These are phyloP conservation scores for Drepana arcuata DNA, from an alignment of 1,140 invertebrate species.

Conservation along the genomic window DNA sequence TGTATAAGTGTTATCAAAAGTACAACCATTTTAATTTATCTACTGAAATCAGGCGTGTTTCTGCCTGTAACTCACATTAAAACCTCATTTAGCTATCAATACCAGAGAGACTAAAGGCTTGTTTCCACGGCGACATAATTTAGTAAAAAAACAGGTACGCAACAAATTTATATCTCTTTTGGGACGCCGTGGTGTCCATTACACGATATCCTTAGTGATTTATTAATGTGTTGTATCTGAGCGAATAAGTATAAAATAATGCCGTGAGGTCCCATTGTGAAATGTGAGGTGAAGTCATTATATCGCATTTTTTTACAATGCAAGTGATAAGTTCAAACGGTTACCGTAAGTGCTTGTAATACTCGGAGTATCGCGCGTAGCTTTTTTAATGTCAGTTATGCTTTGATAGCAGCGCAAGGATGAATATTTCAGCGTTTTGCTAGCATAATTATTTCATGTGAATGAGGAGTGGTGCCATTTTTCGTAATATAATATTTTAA, in stretches of 20 bases:
- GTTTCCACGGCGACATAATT: constrained; percentile 30
- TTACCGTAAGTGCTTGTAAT: neutral
- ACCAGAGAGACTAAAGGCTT: constrained; percentile 6
- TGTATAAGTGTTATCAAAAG: too few species aligned
- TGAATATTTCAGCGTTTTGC: neutral
- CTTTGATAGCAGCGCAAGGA: too few species aligned
- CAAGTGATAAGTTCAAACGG: neutral
- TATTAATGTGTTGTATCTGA: constrained; percentile 30
- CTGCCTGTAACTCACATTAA: too few species aligned
- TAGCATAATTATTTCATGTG: neutral
- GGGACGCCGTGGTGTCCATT: constrained; percentile 38
- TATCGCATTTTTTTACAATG: neutral
- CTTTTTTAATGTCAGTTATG: too few species aligned
- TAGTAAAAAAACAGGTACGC: constrained; percentile 41
- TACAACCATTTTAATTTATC: too few species aligned
- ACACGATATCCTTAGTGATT: constrained; percentile 48
- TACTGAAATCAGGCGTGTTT: too few species aligned
- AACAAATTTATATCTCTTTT: constrained; percentile 44
- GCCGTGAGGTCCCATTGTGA: neutral
- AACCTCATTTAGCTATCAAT: constrained; percentile 9
- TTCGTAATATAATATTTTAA: too few species aligned
- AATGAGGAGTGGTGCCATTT: too few species aligned
- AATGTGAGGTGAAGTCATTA: neutral
- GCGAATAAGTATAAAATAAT: constrained; percentile 24
- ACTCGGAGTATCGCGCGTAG: neutral